Conservation (phyloP, 2,888 invertebrate genomes). For the Brachyopa scutellaris region DNA sequence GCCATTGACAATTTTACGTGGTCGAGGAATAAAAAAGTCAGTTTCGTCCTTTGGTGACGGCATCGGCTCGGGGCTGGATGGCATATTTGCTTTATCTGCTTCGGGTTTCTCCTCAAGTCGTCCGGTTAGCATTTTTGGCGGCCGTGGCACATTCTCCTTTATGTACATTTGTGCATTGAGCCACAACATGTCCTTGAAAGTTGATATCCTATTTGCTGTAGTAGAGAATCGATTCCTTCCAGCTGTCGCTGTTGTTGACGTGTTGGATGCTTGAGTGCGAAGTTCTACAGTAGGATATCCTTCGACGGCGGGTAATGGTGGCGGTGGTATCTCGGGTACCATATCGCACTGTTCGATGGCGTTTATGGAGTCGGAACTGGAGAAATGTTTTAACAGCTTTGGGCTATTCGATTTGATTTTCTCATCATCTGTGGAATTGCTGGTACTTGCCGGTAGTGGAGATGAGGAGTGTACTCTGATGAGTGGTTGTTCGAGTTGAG, state of each 20-base stretch:
- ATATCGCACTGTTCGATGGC: constrained; percentile 76
- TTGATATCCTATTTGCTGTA: constrained; percentile 76
- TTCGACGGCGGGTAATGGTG: constrained; percentile 80
- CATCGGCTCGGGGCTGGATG: constrained; percentile 25
- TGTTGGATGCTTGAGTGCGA: constrained; percentile 46
- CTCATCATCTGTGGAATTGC: constrained; percentile 78
- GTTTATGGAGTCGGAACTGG: constrained; percentile 71
- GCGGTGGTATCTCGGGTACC: constrained; percentile 83
- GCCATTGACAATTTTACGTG: constrained; percentile 84
- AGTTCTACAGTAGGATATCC: constrained; percentile 18
- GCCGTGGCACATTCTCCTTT: constrained; percentile 83
- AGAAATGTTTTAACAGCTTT: constrained; percentile 62
- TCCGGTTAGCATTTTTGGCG: constrained; percentile 81
- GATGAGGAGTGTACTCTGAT: neutral
- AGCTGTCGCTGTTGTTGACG: constrained; percentile 6
- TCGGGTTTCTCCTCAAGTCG: constrained; percentile 81
- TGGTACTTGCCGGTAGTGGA: neutral
- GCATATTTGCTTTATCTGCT: constrained; percentile 65
- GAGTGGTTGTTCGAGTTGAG: constrained; percentile 66
- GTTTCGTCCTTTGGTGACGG: constrained; percentile 75
- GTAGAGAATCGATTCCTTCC: constrained; percentile 57
- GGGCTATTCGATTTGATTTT: constrained; percentile 75
- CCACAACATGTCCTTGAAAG: constrained; percentile 82
- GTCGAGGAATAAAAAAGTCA: constrained; percentile 81
- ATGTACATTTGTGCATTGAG: constrained; percentile 84